Evolutionary conservation across 1,140 invertebrate genomes (phyloP), one percentile per base, ranked within the genome.

Genomic region (honey bee (Apis mellifera)): DNA sequence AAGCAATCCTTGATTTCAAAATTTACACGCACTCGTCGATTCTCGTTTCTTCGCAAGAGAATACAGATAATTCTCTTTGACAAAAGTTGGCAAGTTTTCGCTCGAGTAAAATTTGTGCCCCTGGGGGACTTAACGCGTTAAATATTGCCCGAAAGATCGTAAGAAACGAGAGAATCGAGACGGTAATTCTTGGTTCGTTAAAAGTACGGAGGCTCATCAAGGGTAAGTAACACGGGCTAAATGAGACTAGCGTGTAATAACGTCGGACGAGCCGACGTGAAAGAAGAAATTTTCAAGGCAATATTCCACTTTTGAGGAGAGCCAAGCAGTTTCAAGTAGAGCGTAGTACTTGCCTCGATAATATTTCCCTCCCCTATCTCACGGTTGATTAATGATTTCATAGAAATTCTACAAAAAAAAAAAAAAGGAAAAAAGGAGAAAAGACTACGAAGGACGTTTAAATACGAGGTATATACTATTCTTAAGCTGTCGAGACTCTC

Each of bases 201-300:
- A 81, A 81, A 23, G 15, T 50, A 54, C 4, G 21, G 60, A 42
- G 5, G 19, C 12, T 48, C 50, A 3, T 32, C 52, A 48, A 57
- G 52, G 8, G 12, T 66, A 73, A 80, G 50, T 19, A 55, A 57
- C 17, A 62, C 23, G 54, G 42, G 4, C 48, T 71, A 71, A 79
- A 54, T 52, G 77, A 79, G 55, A 69, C 26, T 57, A 68, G 21
- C 32, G 32, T 69, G 54, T 59, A 78, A 78, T 78, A 78, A 69
- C 65, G 65, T 78, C 52, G 76, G 17, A 15, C 75, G 60, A 52
- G 32, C 75, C 17, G n/a, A n/a, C n/a, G 62, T 54, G 65, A 78
- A 59, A 69, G 65, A 78, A 59, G 65, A 78, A 59, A 65, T 78
- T 69, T 69, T 57, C 76, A 55, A 68, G 76, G 26, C 21, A 42